Evolutionary conservation across 1,140 invertebrate species (phyloP).

Genomic region (Chironomus tepperi): DNA sequence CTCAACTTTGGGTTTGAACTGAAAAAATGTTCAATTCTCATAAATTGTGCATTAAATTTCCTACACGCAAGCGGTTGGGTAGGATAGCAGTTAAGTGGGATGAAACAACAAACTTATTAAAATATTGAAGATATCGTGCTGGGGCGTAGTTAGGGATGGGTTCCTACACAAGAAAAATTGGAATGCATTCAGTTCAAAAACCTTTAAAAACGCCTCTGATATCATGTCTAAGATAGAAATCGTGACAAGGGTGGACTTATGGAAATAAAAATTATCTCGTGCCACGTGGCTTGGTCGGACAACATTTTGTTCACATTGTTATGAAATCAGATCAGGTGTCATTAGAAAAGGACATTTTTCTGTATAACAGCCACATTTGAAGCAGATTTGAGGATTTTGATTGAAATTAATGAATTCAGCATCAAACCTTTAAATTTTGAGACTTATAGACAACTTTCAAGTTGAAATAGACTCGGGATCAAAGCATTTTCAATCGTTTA

Average conservation of each 20-base stretch:
- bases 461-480: too few species aligned
- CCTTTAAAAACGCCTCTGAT: too few species aligned
- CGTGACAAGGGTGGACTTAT: not conserved
- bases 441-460: not conserved
- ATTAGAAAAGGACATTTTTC: not conserved
- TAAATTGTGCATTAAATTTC: not conserved
- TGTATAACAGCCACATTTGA: not conserved
- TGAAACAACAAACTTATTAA: not conserved
- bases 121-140: not conserved
- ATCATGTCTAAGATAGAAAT: not conserved
- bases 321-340: too few species aligned
- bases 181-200: too few species aligned
- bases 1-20: too few species aligned
- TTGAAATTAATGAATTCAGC: not conserved
- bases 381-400: not conserved
- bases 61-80: not conserved
- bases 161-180: too few species aligned
- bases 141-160: not conserved
- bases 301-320: too few species aligned
- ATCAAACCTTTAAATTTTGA: not conserved
- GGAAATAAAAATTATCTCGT: not conserved
- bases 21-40: too few species aligned
- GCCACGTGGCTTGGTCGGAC: not conserved
- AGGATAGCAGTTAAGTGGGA: not conserved
- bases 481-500: slow-evolving; percentile 16